Base-by-base conservation (phyloP, 2,888 invertebrate species). In the Abscondita cerata region DNA sequence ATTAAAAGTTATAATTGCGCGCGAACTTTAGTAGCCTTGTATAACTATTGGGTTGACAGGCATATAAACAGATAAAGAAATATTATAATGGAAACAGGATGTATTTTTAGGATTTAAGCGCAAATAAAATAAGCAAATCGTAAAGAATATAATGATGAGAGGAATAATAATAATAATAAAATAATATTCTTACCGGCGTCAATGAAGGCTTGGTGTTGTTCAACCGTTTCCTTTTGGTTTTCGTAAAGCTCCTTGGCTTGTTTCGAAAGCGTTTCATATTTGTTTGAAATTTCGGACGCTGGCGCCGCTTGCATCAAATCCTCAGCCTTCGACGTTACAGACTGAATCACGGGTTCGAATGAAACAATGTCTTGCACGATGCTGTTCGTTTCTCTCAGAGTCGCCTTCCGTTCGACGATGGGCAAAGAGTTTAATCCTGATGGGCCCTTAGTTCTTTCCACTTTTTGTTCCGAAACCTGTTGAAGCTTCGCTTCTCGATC, bases 281-380 rank as follows among this genome's bases (percentile, higher is more conserved):
- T 95, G 60, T 87, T 90, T 1, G 95, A 92, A 59, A 97, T 95
- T 82, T 95, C 95, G 18, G 93, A 91, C 9, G 95, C 95, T 1
- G 96, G 95, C 55, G 91, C 92, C 63, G 92, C 93, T 81, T 95
- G 93, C 81, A 92, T 92, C 70, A 96, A 83, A 81, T 95, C 95
- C 71, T 93, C 94, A 66, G 96, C 96, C 83, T 96, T 97, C 53
- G 91, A 92, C 56, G 94, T 90, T 38, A 96, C 95, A 41, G 96
- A 96, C 79, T 96, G 95, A 73, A 97, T 95, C 93, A 97, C 96
- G 52, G 96, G 96, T 80, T 97, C 96, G 81, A 96, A 95, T 53
- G 96, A 94, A 69, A 95, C 94, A 76, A 97, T 96, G 81, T 98
- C 97, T 82, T 96, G 96, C 41, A 96, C 95, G 76, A 96, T 93